phyloP scores from a whole-genome alignment of 1,140 invertebrate genomes.

The Drosophila athabasca region DNA sequence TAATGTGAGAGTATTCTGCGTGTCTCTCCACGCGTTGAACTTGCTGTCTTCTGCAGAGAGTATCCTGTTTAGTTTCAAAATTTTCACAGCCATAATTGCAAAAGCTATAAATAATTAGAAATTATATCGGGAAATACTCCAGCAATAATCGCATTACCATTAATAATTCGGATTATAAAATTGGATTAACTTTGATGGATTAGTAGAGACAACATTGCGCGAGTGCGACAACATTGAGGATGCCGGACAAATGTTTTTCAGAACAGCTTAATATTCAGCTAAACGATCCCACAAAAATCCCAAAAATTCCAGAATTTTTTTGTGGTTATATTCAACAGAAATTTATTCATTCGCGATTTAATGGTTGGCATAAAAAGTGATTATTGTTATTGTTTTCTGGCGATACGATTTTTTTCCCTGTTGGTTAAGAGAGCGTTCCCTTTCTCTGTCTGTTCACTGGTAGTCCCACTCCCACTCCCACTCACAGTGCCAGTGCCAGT shows the following conservation, averaged over 20 bases:
- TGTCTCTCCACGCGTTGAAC: too few relatives aligned
- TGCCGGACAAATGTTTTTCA: background rate
- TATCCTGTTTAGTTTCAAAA: background rate
- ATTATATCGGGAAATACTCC: conserved; percentile 10
- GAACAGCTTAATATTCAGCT: conserved; percentile 13
- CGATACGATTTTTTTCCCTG: conserved; percentile 30
- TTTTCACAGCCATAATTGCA: conserved; percentile 11
- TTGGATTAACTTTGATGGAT: conserved; percentile 30
- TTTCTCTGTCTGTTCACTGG: conserved; percentile 1
- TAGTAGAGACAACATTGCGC: conserved; percentile 1
- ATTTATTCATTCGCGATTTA: conserved; percentile 23
- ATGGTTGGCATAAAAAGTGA: conserved; percentile 24
- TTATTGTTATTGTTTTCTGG: conserved; percentile 47
- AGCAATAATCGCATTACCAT: conserved; percentile 37
- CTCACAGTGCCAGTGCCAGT: too few relatives aligned
- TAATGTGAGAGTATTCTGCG: too few relatives aligned
- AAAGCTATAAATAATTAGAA: conserved; percentile 32
- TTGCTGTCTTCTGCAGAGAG: too few relatives aligned
- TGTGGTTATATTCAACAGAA: background rate
- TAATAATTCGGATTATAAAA: conserved; percentile 45
- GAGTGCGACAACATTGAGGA: conserved; percentile 1
- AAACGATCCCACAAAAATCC: too few relatives aligned
- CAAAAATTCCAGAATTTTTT: too few relatives aligned
- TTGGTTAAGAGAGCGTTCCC: background rate
- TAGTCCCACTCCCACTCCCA: conserved; percentile 14